phyloP scores from a whole-genome alignment of 2,888 invertebrate species.

The Pyrgus malvae region DNA sequence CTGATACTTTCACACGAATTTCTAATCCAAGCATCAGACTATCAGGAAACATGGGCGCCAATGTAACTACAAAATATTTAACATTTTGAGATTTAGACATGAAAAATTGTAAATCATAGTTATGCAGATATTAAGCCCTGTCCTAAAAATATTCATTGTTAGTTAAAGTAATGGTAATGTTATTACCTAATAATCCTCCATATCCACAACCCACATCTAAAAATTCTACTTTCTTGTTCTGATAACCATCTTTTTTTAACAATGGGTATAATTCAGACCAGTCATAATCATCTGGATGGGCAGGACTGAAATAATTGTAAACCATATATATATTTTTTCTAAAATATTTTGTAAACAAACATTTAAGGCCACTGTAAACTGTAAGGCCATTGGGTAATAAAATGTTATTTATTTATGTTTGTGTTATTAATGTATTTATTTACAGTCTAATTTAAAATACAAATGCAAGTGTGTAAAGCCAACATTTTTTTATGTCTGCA shows the following conservation, averaged over 20 bases:
- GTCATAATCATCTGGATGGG: conserved; percentile 90
- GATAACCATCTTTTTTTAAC: conserved; percentile 47
- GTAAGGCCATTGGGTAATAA: no score
- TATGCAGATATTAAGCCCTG: no score
- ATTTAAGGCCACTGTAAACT: no score
- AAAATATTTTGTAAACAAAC: no score
- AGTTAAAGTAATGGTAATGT: no score
- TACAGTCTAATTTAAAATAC: no score
- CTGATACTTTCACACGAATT: conserved; percentile 98
- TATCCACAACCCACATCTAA: conserved; percentile 99
- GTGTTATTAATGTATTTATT: no score
- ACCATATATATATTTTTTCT: neutral
- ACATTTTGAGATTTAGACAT: neutral
- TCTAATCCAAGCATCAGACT: conserved; percentile 96
- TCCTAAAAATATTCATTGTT: no score
- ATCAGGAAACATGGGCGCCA: conserved; percentile 95
- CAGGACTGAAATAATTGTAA: conserved; percentile 85
- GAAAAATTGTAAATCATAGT: no score
- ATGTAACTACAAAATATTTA: conserved; percentile 84
- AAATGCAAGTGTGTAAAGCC: no score
- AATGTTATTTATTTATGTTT: no score
- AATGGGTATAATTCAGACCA: conserved; percentile 91
- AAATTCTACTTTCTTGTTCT: conserved; percentile 87
- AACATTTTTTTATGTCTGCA: no score
- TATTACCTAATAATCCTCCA: conserved; percentile 93